These are phyloP conservation scores for Hydrotaea diabolus DNA, from an alignment of 2,888 invertebrate species.

Conservation along the genomic window DNA sequence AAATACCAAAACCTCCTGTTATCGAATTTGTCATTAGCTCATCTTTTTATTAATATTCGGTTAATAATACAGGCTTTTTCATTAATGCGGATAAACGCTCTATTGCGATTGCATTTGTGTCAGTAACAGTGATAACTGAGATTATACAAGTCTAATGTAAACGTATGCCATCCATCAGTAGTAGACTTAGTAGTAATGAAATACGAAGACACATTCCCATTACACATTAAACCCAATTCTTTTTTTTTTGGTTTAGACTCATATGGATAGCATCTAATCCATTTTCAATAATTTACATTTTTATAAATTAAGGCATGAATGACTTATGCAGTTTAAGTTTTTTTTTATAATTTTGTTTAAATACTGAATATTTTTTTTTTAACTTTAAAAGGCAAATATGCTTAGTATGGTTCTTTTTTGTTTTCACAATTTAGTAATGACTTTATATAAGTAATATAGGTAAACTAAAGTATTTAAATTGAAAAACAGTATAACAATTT, in stretches of 20 bases:
- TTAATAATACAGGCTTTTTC: no score
- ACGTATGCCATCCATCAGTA: no score
- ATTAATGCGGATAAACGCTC: no score
- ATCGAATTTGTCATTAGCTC: no score
- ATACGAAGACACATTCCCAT: neutral
- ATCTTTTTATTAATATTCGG: no score
- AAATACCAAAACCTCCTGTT: no score
- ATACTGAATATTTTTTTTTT: neutral
- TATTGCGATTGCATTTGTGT: no score
- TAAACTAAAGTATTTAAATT: neutral
- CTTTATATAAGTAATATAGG: neutral
- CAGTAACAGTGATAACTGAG: no score
- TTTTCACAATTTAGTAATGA: slow-evolving; percentile 2
- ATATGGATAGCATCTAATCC: neutral
- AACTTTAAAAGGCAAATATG: neutral
- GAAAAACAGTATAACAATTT: slow-evolving; percentile 1
- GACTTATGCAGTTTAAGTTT: neutral
- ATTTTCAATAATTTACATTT: slow-evolving; percentile 45
- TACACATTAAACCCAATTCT: neutral
- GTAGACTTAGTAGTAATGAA: no score
- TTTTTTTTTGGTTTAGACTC: slow-evolving; percentile 14
- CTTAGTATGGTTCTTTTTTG: neutral
- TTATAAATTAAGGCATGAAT: slow-evolving; percentile 43
- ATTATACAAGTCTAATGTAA: no score
- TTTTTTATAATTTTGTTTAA: neutral